Evolutionary conservation across 2,113 vertebrate genomes (phyloP).

Genomic region (Anthoscopus minutus): DNA sequence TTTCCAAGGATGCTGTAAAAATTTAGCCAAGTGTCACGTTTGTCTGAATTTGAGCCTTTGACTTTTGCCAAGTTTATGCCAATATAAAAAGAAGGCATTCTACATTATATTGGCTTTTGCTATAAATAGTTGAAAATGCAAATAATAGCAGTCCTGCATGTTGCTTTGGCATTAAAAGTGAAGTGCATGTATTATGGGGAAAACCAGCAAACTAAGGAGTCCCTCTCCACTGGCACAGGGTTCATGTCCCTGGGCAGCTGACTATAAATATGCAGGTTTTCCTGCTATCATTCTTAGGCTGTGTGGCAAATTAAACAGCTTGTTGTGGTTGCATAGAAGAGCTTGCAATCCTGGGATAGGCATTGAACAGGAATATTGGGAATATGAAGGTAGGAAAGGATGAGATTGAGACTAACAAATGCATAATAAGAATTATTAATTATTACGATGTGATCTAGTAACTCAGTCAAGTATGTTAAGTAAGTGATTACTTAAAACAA

Average conservation of each 20-base stretch:
- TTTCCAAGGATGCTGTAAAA: not conserved
- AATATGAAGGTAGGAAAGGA: not conserved
- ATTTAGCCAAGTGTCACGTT: not conserved
- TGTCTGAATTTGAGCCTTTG: not conserved
- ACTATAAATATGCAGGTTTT: not conserved
- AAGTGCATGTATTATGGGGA: not conserved
- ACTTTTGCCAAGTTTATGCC: not conserved
- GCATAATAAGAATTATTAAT: not conserved
- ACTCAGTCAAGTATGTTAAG: not conserved
- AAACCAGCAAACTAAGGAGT: not conserved
- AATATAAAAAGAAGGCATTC: not conserved
- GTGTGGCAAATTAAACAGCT: not conserved
- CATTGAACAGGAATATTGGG: not conserved
- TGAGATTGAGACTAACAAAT: not conserved
- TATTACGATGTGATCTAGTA: not conserved
- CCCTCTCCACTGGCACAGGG: rapidly evolving
- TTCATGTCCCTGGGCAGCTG: not conserved
- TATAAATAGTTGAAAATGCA: not conserved
- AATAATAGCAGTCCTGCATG: not conserved
- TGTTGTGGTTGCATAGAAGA: not conserved
- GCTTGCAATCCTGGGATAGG: not conserved
- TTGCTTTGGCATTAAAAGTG: not conserved
- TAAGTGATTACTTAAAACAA: not conserved
- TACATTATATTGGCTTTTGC: not conserved
- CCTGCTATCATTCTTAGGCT: not conserved